Conservation (phyloP, 35 echinoderm and acorn worm genomes). For the Ptychodera flava region DNA sequence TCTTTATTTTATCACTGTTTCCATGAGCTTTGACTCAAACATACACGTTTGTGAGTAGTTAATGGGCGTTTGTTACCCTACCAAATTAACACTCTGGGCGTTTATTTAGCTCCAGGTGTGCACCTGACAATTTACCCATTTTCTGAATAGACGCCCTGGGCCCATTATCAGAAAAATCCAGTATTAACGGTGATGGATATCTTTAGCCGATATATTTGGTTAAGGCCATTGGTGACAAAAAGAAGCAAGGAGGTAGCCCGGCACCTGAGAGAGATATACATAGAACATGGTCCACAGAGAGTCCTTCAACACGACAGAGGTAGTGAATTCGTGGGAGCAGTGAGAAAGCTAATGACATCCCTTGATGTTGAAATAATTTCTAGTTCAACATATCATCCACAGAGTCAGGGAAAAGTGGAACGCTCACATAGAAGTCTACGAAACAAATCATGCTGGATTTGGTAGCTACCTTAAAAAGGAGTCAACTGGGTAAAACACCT, state of each 20-base stretch:
- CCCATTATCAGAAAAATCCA: too few species aligned
- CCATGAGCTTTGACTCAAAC: too few species aligned
- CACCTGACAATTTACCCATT: too few species aligned
- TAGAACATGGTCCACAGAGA: conserved; percentile 16
- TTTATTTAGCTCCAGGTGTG: too few species aligned
- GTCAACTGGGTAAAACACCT: conserved; percentile 14
- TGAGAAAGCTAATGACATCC: conserved; percentile 21
- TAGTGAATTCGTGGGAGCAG: conserved; percentile 19
- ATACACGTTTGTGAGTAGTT: too few species aligned
- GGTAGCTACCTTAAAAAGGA: not conserved
- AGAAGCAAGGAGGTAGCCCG: conserved; percentile 4
- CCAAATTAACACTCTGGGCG: too few species aligned
- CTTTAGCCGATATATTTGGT: conserved; percentile 22
- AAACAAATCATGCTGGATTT: conserved; percentile 15
- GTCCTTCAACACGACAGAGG: conserved; percentile 19
- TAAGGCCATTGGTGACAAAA: conserved; percentile 19
- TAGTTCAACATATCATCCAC: conserved; percentile 6
- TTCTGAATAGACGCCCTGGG: too few species aligned
- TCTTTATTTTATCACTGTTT: too few species aligned
- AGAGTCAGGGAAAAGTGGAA: conserved; percentile 7
- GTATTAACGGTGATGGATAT: conserved; percentile 16
- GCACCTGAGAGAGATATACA: conserved; percentile 12
- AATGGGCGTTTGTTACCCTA: too few species aligned
- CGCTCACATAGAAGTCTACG: not conserved
- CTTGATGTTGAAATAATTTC: conserved; percentile 9